Conservation (phyloP, 2,888 invertebrate genomes). For the Entomobrya multifasciata region DNA sequence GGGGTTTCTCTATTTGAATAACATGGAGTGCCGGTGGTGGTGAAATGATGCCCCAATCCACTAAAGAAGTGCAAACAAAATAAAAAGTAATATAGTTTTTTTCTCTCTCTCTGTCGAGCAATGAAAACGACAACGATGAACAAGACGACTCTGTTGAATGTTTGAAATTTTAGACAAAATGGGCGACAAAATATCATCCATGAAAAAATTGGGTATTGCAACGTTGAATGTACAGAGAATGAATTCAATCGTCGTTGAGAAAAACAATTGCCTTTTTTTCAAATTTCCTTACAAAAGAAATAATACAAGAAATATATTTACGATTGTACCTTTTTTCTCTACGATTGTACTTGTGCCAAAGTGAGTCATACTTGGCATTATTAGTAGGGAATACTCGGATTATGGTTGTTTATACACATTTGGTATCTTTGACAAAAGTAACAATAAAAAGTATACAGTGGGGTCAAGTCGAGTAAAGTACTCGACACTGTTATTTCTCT, state of each 20-base stretch:
- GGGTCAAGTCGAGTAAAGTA: too few species aligned
- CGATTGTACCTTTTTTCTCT: background rate
- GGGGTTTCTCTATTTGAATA: constrained; percentile 35
- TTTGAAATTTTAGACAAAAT: too few species aligned
- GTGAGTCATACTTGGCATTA: constrained; percentile 20
- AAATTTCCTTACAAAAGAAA: background rate
- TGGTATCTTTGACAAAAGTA: too few species aligned
- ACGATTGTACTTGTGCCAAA: background rate
- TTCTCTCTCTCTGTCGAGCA: too few species aligned
- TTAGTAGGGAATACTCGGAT: too few species aligned
- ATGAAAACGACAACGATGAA: constrained; percentile 7
- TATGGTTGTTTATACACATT: too few species aligned
- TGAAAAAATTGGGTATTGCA: constrained; percentile 41
- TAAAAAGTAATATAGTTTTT: constrained; percentile 18
- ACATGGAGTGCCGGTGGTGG: constrained; percentile 34
- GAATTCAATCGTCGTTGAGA: too few species aligned
- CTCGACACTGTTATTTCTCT: too few species aligned
- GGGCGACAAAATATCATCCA: constrained; percentile 29
- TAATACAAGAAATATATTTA: constrained; percentile 11
- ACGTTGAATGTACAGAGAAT: too few species aligned
- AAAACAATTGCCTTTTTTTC: constrained; percentile 48
- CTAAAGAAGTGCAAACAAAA: too few species aligned
- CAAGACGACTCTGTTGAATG: too few species aligned
- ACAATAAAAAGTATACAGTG: too few species aligned
- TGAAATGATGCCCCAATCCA: constrained; percentile 2